Base-by-base conservation (phyloP, 2,113 vertebrate species). In the Epinephelus fuscoguttatus region DNA sequence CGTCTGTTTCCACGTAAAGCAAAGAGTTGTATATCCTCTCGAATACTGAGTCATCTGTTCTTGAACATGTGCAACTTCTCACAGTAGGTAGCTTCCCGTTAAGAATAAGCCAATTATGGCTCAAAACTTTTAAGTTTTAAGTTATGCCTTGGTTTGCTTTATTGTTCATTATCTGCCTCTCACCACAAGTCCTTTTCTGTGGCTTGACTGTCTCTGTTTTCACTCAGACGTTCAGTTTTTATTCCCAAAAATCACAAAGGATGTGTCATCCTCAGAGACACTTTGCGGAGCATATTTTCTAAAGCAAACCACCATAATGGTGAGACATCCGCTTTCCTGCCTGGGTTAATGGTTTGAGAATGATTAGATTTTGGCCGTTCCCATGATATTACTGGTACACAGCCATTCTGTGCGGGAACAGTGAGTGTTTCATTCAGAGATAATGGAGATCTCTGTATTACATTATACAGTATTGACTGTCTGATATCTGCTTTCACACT, bases 321-420 rank as follows among this genome's bases (percentile, higher is more conserved):
- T 49, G 49, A 40, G 42, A 45, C 23, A 45, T 68, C 37, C 21
- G 1, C 50, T 71, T 37, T 77, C 21, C 17, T 17, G 4, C 37
- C 37, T 42, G 27, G n/a, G 49, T 45, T 27, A 27, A 53, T 18
- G 56, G 42, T 73, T 59, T 27, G 10, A 50, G 19, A 75, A 53
- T 62, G 1, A 53, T 62, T 27, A 37, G 55, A 52, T 45, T 42
- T 27, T 40, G 11, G 1, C 66, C 23, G 10, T 47, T 80, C 27
- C 50, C n/a, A 71, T 61, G 30, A 78, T n/a, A 27, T 25, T 42
- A 7, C 70, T 42, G n/a, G 21, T 37, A 30, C 76, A 82, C 33
- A 9, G 14, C 59, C n/a, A 7, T 4, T 69, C 40, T 75, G 23
- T 13, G 19, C 30, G 4, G 19, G 4, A 63, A 49, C 64, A 19